Percentiles rank a stretch among this genome's conserved stretches.
Evolutionary conservation across 2,113 vertebrate species (phyloP).

Genomic region (Crotophaga sulcirostris): DNA sequence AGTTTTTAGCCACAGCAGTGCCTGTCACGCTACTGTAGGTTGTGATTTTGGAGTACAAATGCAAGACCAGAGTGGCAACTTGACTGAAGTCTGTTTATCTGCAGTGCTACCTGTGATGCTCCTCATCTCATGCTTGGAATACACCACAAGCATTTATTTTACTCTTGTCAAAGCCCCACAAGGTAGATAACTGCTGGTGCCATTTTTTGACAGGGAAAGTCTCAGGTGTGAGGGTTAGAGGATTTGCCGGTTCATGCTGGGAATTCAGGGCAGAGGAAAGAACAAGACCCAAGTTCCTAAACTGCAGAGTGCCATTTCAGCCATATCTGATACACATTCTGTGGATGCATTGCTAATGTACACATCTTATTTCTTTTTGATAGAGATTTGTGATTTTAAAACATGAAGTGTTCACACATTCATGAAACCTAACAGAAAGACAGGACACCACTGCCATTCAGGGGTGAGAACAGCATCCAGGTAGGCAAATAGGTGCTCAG

Average conservation of each 20-base stretch:
- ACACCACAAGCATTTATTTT: background rate
- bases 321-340: background rate
- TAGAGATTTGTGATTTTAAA: background rate
- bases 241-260: background rate
- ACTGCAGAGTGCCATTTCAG: background rate
- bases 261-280: background rate
- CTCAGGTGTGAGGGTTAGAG: background rate
- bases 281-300: background rate
- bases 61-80: background rate
- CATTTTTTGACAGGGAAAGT: background rate
- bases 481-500: background rate
- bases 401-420: background rate
- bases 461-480: background rate
- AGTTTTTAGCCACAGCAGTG: background rate
- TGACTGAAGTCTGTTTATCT: background rate
- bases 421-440: background rate
- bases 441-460: background rate
- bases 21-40: fast-evolving
- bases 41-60: background rate
- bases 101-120: background rate
- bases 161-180: background rate
- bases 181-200: background rate
- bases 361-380: background rate
- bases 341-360: background rate
- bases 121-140: background rate